These are phyloP conservation scores for Plestiodon gilberti DNA, from an alignment of 2,113 vertebrate species.

Conservation along the genomic window DNA sequence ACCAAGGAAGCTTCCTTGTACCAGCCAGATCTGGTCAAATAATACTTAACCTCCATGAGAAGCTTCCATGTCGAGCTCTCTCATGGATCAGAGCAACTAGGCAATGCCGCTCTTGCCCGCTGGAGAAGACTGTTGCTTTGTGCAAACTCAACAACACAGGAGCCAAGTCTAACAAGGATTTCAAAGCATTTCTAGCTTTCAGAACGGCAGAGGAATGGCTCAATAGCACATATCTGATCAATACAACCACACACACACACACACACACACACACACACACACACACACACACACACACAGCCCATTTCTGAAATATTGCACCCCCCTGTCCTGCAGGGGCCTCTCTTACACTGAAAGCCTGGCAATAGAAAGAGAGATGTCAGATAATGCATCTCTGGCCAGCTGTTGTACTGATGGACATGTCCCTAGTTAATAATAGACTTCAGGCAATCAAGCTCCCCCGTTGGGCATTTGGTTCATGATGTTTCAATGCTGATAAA, in stretches of 20 bases:
- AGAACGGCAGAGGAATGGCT: not conserved
- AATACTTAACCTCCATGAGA: not conserved
- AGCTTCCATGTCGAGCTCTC: not conserved
- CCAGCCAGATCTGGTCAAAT: no score
- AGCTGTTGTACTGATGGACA: not conserved
- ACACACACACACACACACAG: no score
- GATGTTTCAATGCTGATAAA: constrained; percentile 7
- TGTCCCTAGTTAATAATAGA: constrained; percentile 1
- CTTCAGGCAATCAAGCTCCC: not conserved
- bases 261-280: no score
- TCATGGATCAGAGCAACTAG: not conserved
- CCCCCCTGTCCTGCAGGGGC: constrained; percentile 7
- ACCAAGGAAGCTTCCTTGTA: not conserved
- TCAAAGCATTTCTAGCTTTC: not conserved
- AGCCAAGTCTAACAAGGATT: no score
- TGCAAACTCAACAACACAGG: not conserved
- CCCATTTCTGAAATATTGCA: not conserved
- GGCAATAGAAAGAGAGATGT: not conserved
- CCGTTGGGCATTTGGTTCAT: not conserved
- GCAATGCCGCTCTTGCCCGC: not conserved
- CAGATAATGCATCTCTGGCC: not conserved
- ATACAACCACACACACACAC: not conserved
- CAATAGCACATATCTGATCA: not conserved
- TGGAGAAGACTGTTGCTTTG: not conserved
- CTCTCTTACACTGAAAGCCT: not conserved